Base-by-base conservation (phyloP, 2,888 invertebrate genomes). In the Spatulosminthurus flaviceps region DNA sequence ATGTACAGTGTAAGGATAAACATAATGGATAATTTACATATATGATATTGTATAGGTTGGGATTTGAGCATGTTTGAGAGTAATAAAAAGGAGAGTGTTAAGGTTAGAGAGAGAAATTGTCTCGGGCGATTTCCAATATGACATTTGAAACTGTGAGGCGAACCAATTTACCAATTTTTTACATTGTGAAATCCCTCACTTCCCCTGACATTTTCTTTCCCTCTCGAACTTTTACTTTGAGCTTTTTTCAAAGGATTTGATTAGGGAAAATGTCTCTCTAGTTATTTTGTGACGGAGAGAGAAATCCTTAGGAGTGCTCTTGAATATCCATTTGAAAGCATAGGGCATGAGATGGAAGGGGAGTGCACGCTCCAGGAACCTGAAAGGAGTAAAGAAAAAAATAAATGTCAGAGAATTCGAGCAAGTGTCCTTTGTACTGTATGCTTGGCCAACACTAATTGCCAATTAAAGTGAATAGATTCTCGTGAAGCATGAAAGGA, bases 381-480 rank as follows among this genome's bases (percentile, higher is more conserved):
- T 51, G 41, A 13, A 51, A 19, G 51, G 51, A 51, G 34, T 34
- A 34, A 9, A 9, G 4, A 51, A 51, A 51, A 51, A 51, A 51
- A 51, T 51, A 51, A 51, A 51, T 51, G 51, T 51, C 51, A 51
- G 51, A 11, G 51, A 51, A 2, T 51, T 51, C 51, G 9, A 51
- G 51, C 51, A 51, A 51, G 19, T 51, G 51, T 51, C 51, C 51
- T 51, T 64, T 64, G 26, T 64, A 64, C 19, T 24, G 26, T 64
- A 64, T 78, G 78, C 66, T 78, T 43, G 79, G 74, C 77, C 78
- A 81, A 79, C 79, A 79, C 79, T 82, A 82, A 82, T 82, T 82
- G 82, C 72, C 82, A 82, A 82, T 82, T 82, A 82, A 81, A 81
- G 69, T 77, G 79, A 79, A 77, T 80, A 80, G 80, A 79, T 80